Evolutionary conservation across 2,888 invertebrate species (phyloP).

Genomic region (Eristalis pertinax): DNA sequence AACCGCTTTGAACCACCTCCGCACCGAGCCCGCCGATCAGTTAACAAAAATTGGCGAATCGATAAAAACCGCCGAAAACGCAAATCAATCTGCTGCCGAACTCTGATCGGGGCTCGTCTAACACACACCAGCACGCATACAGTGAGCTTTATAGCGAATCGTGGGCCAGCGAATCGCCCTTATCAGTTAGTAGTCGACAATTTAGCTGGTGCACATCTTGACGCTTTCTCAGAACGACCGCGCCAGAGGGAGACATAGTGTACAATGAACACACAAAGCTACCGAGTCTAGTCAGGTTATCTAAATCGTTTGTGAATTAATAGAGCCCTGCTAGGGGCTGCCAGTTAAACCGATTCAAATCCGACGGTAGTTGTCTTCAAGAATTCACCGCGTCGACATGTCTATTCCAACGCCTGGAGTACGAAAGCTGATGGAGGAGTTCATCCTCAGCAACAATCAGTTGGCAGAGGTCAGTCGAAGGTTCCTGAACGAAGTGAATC

Average conservation of each 20-base stretch:
- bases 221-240: not conserved
- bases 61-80: slow-evolving; percentile 7
- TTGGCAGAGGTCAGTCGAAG: slow-evolving; percentile 88
- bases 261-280: slow-evolving; percentile 5
- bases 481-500: slow-evolving; percentile 88
- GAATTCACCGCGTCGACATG: slow-evolving; percentile 75
- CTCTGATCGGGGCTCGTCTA: slow-evolving; percentile 29
- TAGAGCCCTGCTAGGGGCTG: slow-evolving; percentile 29
- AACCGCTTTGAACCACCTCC: not conserved
- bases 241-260: not conserved
- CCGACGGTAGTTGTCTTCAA: slow-evolving; percentile 58
- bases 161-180: slow-evolving; percentile 14
- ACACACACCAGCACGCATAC: not conserved
- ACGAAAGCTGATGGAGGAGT: slow-evolving; percentile 82
- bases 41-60: slow-evolving; percentile 18
- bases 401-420: slow-evolving; percentile 78
- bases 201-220: slow-evolving; percentile 17
- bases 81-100: slow-evolving; percentile 11
- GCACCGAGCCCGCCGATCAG: not conserved
- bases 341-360: slow-evolving; percentile 32
- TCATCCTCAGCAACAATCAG: slow-evolving; percentile 89
- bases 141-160: not conserved
- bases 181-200: slow-evolving; percentile 39
- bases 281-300: slow-evolving; percentile 43
- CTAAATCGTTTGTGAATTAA: slow-evolving; percentile 55